Percentiles rank a stretch among this genome's conserved stretches.
phyloP scores from a whole-genome alignment of 2,113 vertebrate species.

The Zingel zingel region DNA sequence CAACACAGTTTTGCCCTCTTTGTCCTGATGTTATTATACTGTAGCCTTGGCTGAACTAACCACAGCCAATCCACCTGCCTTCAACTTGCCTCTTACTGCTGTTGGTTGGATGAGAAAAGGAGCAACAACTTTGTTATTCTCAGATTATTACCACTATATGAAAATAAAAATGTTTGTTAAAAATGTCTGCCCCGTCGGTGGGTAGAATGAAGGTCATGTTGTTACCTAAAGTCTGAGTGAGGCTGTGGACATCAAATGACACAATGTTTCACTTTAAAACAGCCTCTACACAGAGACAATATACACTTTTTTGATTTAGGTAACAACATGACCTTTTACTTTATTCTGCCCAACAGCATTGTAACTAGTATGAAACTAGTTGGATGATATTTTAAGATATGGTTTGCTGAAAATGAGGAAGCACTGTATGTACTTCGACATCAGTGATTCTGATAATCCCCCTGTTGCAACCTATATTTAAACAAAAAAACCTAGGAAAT shows the following conservation, averaged over 20 bases:
- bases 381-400: not conserved
- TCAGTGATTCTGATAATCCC: not conserved
- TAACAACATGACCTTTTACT: not conserved
- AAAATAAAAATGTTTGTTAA: no score
- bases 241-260: not conserved
- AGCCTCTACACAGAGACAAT: not conserved
- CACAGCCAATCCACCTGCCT: no score
- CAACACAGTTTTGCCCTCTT: no score
- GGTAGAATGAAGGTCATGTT: no score
- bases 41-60: no score
- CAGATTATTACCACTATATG: no score
- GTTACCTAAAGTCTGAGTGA: no score
- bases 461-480: constrained; percentile 26
- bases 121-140: no score
- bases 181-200: no score
- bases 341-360: not conserved
- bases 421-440: not conserved
- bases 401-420: not conserved
- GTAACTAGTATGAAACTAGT: not conserved
- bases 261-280: not conserved
- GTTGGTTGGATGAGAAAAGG: no score
- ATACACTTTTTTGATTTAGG: not conserved
- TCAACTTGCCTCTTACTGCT: no score
- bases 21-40: no score
- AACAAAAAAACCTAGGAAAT: constrained; percentile 10